These are phyloP conservation scores for Caenorhabditis sp. DNA, from an alignment of 2,888 invertebrate species.

Conservation along the genomic window DNA sequence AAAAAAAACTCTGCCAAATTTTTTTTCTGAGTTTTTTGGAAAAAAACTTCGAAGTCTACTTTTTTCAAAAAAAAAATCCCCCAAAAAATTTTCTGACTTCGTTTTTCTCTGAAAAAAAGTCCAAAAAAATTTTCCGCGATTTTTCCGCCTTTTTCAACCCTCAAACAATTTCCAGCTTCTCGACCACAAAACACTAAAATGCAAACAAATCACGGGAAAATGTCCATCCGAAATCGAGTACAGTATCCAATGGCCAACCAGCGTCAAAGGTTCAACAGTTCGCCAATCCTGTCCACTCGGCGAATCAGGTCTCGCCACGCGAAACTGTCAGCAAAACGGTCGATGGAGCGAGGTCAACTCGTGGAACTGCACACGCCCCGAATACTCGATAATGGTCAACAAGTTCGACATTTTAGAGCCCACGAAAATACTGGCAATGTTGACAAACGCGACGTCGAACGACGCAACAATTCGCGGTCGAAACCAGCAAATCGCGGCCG, in stretches of 20 bases:
- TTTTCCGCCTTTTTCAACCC: no score
- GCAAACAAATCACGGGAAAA: conserved; percentile 48
- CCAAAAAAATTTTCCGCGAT: no score
- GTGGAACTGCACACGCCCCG: conserved; percentile 62
- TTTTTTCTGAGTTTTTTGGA: no score
- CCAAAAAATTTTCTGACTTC: neutral
- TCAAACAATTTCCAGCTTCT: conserved; percentile 54
- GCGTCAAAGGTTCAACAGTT: conserved; percentile 46
- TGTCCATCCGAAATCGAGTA: conserved; percentile 64
- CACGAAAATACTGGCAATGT: conserved; percentile 37
- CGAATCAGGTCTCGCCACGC: conserved; percentile 59
- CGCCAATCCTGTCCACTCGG: conserved; percentile 54
- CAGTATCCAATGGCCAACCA: conserved; percentile 66
- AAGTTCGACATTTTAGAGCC: conserved; percentile 53
- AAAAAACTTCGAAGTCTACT: neutral
- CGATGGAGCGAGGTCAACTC: conserved; percentile 58
- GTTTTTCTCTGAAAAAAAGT: neutral
- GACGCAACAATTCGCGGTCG: conserved; percentile 43
- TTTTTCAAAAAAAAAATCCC: no score
- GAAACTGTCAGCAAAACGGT: conserved; percentile 52
- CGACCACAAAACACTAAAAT: conserved; percentile 58
- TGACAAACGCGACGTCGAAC: conserved; percentile 46
- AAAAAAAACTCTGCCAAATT: no score
- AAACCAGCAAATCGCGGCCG: conserved; percentile 52
- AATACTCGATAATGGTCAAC: conserved; percentile 51